Evolutionary conservation across 2,113 vertebrate genomes (phyloP).

Genomic region (Peucedramus taeniatus): DNA sequence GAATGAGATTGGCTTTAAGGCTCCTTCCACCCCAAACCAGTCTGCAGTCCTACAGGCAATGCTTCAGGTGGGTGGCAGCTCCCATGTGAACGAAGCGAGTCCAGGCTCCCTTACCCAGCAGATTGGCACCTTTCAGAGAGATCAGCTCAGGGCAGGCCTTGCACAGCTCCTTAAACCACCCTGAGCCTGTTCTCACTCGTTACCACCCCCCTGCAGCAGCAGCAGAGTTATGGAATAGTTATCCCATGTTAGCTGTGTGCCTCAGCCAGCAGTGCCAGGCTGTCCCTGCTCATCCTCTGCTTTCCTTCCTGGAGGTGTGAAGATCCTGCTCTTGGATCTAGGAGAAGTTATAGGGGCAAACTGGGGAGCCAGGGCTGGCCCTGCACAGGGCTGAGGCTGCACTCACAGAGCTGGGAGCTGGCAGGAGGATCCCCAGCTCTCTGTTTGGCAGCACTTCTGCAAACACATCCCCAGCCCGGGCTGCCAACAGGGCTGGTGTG

Average conservation of each 20-base stretch:
- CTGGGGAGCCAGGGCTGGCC: not conserved
- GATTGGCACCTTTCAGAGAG: not conserved
- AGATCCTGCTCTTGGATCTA: not conserved
- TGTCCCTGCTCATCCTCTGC: not conserved
- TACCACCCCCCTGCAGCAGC: not conserved
- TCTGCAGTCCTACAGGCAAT: rapidly evolving
- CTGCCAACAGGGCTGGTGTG: not conserved
- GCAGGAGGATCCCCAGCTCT: rapidly evolving
- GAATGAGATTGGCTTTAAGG: not conserved
- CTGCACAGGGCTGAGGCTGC: not conserved
- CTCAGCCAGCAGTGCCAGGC: not conserved
- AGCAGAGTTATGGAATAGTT: not conserved
- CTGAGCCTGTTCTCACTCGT: not conserved
- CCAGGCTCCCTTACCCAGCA: not conserved
- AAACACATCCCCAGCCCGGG: not conserved
- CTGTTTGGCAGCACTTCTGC: not conserved
- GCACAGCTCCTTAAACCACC: not conserved
- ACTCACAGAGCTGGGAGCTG: rapidly evolving
- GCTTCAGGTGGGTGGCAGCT: not conserved
- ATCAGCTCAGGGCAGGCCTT: not conserved
- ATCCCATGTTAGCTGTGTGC: rapidly evolving
- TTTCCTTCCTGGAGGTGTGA: rapidly evolving
- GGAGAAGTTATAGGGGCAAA: not conserved
- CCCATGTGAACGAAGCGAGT: rapidly evolving
- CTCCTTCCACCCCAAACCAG: not conserved